Conservation (phyloP, 1,140 invertebrate species). For the Notospermus geniculatus region DNA sequence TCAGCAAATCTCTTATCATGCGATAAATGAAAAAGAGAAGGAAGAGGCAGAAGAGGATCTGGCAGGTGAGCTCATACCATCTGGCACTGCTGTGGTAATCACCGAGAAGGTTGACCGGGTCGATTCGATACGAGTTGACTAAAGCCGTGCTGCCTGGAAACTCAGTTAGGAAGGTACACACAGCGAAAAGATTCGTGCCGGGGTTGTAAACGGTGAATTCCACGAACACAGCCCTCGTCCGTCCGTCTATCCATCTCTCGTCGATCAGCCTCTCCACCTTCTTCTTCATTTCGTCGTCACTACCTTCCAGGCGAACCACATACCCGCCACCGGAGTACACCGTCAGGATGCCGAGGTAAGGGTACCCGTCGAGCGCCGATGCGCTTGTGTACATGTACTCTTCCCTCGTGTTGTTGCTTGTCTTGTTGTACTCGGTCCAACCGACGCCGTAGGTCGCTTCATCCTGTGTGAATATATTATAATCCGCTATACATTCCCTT, state of each 20-base stretch:
- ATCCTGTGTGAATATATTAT: constrained; percentile 45
- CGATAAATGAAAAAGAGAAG: constrained; percentile 59
- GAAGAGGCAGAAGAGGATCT: constrained; percentile 49
- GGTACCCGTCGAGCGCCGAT: constrained; percentile 54
- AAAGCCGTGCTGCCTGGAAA: constrained; percentile 59
- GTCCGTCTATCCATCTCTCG: constrained; percentile 60
- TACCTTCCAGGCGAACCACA: constrained; percentile 57
- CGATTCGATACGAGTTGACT: constrained; percentile 58
- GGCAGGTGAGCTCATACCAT: constrained; percentile 45
- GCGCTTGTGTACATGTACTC: constrained; percentile 53
- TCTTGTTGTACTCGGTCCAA: constrained; percentile 40
- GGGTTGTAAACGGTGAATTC: constrained; percentile 65
- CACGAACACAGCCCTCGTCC: constrained; percentile 61
- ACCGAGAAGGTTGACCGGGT: constrained; percentile 51
- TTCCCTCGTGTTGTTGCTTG: constrained; percentile 25
- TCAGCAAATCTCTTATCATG: constrained; percentile 44
- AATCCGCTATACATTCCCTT: constrained; percentile 46
- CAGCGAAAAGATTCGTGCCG: constrained; percentile 59
- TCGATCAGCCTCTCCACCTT: constrained; percentile 51
- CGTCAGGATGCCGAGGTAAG: constrained; percentile 55
- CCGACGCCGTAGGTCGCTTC: constrained; percentile 38
- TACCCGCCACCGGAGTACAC: constrained; percentile 63
- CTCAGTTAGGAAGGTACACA: constrained; percentile 59
- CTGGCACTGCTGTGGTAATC: constrained; percentile 41
- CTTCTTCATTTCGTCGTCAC: constrained; percentile 38